Evolutionary conservation across 2,797 vertebrate species (phyloP).

Genomic region (Leptoclinus maculatus): DNA sequence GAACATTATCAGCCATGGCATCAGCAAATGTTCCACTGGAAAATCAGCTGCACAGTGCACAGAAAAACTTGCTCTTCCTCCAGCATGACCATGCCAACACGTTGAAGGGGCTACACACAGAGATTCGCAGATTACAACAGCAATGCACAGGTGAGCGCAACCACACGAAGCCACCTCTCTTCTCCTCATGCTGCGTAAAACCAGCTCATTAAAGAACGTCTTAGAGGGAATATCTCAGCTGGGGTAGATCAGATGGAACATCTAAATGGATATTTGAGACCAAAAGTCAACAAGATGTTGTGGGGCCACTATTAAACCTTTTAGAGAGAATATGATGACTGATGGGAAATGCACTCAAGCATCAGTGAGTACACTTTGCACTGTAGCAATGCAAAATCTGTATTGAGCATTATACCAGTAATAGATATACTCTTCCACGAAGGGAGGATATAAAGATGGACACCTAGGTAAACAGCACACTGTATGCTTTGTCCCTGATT

Average conservation of each 20-base stretch:
- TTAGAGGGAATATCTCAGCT: not conserved
- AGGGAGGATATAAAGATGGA: slow-evolving; percentile 8
- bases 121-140: slow-evolving; percentile 95
- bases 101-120: slow-evolving; percentile 92
- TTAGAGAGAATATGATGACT: slow-evolving; percentile 22
- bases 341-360: slow-evolving; percentile 30
- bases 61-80: slow-evolving; percentile 98
- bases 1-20: slow-evolving; percentile 86
- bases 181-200: not conserved
- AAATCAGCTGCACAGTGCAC: slow-evolving; percentile 96
- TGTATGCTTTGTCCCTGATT: slow-evolving; percentile 17
- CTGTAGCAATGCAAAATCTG: slow-evolving; percentile 5
- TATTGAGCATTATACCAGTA: slow-evolving; percentile 15
- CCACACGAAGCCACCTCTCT: not conserved
- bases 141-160: slow-evolving; percentile 92
- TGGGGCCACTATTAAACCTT: slow-evolving; percentile 28
- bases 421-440: slow-evolving; percentile 7
- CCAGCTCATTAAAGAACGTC: not conserved
- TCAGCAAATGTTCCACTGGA: slow-evolving; percentile 89
- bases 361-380: not conserved
- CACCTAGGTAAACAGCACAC: slow-evolving; percentile 8
- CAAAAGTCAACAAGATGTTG: slow-evolving; percentile 7
- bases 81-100: slow-evolving; percentile 96
- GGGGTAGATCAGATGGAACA: not conserved
- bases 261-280: slow-evolving; percentile 5